Conservation (phyloP, 1,140 invertebrate genomes). For the Ceratosolen solmsi region DNA sequence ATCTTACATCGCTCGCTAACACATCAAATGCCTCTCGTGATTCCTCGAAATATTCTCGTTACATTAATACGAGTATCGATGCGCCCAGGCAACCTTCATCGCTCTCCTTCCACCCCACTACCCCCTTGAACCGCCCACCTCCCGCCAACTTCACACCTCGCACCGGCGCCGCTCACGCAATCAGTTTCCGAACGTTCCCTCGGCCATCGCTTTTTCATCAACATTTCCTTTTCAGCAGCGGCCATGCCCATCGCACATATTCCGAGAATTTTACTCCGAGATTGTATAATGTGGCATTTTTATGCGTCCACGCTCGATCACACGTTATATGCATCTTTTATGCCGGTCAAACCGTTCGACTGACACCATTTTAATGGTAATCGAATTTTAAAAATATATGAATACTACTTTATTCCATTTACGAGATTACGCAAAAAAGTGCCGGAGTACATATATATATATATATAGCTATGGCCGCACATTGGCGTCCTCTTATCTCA, state of each 20-base stretch:
- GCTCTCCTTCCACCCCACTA: too few relatives aligned
- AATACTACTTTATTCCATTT: neutral
- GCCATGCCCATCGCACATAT: neutral
- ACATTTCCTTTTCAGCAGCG: neutral
- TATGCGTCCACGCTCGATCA: neutral
- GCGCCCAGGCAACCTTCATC: neutral
- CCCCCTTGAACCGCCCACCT: neutral
- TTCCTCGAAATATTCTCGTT: slow-evolving; percentile 41
- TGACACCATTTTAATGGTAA: neutral
- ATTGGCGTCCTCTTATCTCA: neutral
- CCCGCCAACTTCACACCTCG: neutral
- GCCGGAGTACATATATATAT: too few relatives aligned
- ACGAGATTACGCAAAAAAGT: neutral
- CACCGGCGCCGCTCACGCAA: neutral
- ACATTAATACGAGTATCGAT: neutral
- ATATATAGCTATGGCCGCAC: neutral
- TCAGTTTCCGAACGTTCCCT: too few relatives aligned
- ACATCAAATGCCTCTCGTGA: slow-evolving; percentile 7
- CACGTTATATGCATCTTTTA: neutral
- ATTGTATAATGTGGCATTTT: too few relatives aligned
- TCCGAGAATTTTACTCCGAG: neutral
- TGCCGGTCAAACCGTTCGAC: neutral
- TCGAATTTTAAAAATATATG: neutral
- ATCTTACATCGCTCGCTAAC: neutral
- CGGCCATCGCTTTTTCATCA: too few relatives aligned